Percentiles rank a stretch among this genome's conserved stretches.
phyloP scores from a whole-genome alignment of 2,113 vertebrate genomes.

The Calidris pugnax region DNA sequence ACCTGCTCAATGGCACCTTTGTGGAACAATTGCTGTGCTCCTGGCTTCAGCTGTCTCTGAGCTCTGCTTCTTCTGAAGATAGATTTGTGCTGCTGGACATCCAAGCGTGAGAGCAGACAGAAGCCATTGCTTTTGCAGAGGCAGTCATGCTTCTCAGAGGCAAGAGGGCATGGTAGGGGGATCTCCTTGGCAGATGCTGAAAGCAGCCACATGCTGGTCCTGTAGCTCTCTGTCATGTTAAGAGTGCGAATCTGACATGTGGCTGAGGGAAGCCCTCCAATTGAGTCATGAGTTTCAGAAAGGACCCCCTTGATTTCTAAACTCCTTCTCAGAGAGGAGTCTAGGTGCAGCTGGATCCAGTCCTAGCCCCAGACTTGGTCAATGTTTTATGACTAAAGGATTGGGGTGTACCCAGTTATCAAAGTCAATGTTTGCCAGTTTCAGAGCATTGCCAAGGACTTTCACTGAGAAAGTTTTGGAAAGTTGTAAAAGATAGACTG shows the following conservation, averaged over 20 bases:
- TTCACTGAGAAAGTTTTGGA: neutral
- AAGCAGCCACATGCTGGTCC: accelerated
- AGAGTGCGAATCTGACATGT: neutral
- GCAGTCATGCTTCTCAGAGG: neutral
- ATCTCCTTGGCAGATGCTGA: neutral
- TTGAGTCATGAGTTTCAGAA: neutral
- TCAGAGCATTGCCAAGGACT: neutral
- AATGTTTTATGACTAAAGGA: neutral
- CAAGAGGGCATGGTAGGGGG: neutral
- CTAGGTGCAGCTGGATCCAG: neutral
- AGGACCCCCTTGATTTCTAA: neutral
- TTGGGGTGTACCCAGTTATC: neutral
- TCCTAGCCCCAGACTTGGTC: neutral
- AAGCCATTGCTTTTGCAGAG: neutral
- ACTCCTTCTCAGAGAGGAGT: neutral
- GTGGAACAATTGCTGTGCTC: neutral
- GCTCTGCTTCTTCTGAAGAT: neutral
- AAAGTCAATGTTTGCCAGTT: neutral
- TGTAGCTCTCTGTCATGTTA: neutral
- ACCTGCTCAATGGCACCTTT: neutral
- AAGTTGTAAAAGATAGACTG: neutral
- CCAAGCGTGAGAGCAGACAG: neutral
- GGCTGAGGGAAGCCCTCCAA: neutral
- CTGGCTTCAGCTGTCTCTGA: neutral
- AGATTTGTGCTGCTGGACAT: neutral